Conservation (phyloP, 2,888 invertebrate genomes). For the Tachina grossa region DNA sequence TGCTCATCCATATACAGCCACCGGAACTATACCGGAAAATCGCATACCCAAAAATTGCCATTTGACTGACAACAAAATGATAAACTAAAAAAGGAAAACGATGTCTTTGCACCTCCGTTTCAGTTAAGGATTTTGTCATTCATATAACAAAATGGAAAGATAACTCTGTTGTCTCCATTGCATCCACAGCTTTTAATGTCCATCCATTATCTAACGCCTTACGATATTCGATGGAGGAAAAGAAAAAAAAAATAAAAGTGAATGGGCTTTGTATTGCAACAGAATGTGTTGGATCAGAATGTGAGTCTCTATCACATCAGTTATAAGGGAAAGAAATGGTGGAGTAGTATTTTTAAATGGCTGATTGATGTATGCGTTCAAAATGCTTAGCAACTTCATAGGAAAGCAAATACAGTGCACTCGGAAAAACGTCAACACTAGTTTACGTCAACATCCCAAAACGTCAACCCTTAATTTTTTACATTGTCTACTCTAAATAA, state of each 20-base stretch:
- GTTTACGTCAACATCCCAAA: no score
- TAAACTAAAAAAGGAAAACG: no score
- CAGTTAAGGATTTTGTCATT: no score
- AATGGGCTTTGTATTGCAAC: background rate
- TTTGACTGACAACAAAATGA: no score
- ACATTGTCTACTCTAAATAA: no score
- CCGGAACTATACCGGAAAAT: conserved; percentile 57
- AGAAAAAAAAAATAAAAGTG: background rate
- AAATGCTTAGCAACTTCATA: conserved; percentile 21
- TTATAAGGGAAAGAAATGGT: background rate
- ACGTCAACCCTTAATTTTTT: no score
- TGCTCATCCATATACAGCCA: conserved; percentile 31
- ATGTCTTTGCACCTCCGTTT: no score
- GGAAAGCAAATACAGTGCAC: background rate
- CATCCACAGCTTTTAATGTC: background rate
- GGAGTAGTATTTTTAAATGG: conserved; percentile 1
- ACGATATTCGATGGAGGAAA: background rate
- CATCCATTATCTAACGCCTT: no score
- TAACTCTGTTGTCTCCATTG: background rate
- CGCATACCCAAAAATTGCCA: conserved; percentile 23
- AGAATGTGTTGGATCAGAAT: no score
- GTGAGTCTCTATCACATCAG: no score
- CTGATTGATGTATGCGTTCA: conserved; percentile 5
- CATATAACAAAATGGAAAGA: no score
- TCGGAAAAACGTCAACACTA: no score